Conservation (phyloP, 2,113 vertebrate genomes). For the Ramphastos sulfuratus region DNA sequence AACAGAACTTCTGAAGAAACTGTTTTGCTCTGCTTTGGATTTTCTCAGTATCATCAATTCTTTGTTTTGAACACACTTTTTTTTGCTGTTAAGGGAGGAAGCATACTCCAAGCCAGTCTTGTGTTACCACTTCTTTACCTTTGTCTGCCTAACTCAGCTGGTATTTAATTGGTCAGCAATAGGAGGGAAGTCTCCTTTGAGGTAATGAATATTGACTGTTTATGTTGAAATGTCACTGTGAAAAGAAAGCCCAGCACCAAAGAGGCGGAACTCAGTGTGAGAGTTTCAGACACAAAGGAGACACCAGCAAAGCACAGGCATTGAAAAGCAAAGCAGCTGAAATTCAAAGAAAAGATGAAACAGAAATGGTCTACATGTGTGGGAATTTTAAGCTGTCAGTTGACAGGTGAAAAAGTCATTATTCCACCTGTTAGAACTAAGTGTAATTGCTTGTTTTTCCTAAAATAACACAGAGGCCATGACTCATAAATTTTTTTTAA, state of each 20-base stretch:
- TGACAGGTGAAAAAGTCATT: slow-evolving; percentile 79
- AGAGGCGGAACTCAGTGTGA: slow-evolving; percentile 88
- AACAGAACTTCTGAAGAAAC: slow-evolving; percentile 36
- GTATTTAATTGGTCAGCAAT: slow-evolving; percentile 95
- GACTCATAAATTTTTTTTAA: slow-evolving; percentile 49
- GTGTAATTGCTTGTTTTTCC: slow-evolving; percentile 66
- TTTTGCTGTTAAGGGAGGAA: slow-evolving; percentile 46
- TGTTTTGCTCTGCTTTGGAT: not conserved
- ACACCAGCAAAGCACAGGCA: slow-evolving; percentile 82
- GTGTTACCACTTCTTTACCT: slow-evolving; percentile 72
- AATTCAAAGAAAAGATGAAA: slow-evolving; percentile 78
- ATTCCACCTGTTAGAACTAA: slow-evolving; percentile 74
- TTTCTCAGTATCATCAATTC: slow-evolving; percentile 36
- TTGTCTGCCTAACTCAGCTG: slow-evolving; percentile 87
- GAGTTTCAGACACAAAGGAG: slow-evolving; percentile 87
- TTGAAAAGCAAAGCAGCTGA: slow-evolving; percentile 80
- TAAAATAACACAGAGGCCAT: slow-evolving; percentile 21
- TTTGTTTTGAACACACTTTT: slow-evolving; percentile 70
- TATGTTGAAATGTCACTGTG: slow-evolving; percentile 91
- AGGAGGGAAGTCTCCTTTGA: slow-evolving; percentile 90
- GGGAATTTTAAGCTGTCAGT: slow-evolving; percentile 79
- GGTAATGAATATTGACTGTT: slow-evolving; percentile 95
- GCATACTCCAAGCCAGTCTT: slow-evolving; percentile 51
- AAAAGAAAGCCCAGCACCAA: slow-evolving; percentile 88
- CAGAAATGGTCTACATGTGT: slow-evolving; percentile 77